Percentiles rank a stretch among this genome's conserved stretches.
Evolutionary conservation across 2,888 invertebrate species (phyloP).

Genomic region (Anthophora plumipes): DNA sequence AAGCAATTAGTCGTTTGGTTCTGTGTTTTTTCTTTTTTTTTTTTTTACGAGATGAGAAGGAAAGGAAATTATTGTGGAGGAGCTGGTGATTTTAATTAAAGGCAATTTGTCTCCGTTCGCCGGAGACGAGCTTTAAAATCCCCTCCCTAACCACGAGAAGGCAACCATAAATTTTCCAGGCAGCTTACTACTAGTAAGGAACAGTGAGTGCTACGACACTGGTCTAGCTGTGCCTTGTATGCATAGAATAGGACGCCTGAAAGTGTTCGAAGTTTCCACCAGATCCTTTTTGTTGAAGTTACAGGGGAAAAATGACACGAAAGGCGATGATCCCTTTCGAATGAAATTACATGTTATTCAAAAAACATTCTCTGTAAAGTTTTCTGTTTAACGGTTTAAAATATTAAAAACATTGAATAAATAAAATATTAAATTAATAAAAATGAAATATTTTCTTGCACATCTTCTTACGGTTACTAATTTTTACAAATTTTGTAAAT

Average conservation of each 20-base stretch:
- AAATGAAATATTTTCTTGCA: no score
- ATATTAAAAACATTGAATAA: no score
- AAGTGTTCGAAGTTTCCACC: neutral
- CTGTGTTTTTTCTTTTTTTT: no score
- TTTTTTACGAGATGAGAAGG: no score
- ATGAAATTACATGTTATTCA: neutral
- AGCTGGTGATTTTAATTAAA: constrained; percentile 15
- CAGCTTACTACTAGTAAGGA: neutral
- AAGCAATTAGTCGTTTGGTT: neutral
- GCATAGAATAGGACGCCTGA: neutral
- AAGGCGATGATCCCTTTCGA: neutral
- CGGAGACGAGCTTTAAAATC: constrained; percentile 22
- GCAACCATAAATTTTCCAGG: constrained; percentile 31
- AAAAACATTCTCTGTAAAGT: no score
- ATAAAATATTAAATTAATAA: no score
- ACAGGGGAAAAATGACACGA: neutral
- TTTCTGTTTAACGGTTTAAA: no score
- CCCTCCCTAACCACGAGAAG: neutral
- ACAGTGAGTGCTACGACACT: neutral
- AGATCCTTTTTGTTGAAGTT: neutral
- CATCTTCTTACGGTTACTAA: no score
- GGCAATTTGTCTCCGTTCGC: constrained; percentile 11
- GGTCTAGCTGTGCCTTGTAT: neutral
- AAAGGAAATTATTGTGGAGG: neutral
- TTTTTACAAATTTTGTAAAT: no score